Evolutionary conservation across 2,113 vertebrate genomes (phyloP), one percentile per base, ranked within the genome.

Genomic region (Centrocercus urophasianus): DNA sequence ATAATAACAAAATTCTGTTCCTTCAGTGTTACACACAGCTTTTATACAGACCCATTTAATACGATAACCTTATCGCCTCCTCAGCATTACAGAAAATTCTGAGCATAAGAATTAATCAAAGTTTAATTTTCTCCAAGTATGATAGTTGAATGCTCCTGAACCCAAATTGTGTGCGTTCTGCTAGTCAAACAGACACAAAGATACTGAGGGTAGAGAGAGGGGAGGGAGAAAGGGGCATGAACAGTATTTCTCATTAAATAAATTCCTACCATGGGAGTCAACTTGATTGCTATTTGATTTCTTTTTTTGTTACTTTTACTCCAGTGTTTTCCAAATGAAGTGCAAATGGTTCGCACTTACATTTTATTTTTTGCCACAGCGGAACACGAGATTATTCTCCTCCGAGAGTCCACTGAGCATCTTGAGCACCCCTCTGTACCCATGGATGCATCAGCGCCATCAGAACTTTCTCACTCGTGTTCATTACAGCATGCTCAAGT

Each of bases 91-190:
- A 93, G 36, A 34, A 89, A 93, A 71, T 50, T 93, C 15, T 24
- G 54, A 73, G 63, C 27, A 89, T 32, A 76, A 88, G 71, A 91
- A 78, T 91, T 95, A 93, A 94, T 91, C 24, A 91, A 92, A 89
- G 87, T 71, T 91, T 80, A 89, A 89, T 93, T 94, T 93, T 92
- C 82, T 89, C 63, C 3, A 79, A 90, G 73, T 78, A 86, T 69
- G 63, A 78, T 61, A 87, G 83, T 87, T 64, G 86, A 93, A 82
- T 85, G 94, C 78, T 91, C 69, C 87, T 74, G 81, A 91, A 92
- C 63, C 25, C 56, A 85, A 96, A 83, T 79, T 76, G 59, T 32
- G 27, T 43, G 71, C 67, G 74, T 95, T 92, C 71, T 80, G 91
- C 59, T 73, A 75, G 81, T 89, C 54, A 90, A 87, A 94, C 10